A percentile compares a stretch with the other conserved stretches of the same genome.
Evolutionary conservation across 2,797 vertebrate species (phyloP).

Genomic region (Galago senegalensis): DNA sequence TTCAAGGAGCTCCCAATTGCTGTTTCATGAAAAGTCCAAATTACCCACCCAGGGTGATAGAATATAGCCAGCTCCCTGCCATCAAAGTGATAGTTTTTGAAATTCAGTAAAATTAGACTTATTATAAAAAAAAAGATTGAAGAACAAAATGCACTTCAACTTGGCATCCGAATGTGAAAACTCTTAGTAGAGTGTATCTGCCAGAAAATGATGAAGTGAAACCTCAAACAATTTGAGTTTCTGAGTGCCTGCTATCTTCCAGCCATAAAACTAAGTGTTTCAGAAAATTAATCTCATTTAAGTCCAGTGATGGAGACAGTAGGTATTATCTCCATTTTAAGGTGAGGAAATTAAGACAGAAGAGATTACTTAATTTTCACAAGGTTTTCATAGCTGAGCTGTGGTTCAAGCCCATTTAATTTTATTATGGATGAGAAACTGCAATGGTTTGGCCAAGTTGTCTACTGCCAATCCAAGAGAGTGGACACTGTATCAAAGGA

Average conservation of each 20-base stretch:
- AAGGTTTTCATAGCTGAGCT: neutral
- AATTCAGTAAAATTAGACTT: slow-evolving; percentile 7
- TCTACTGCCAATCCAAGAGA: slow-evolving; percentile 6
- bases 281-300: neutral
- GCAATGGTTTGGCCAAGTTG: neutral
- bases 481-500: neutral
- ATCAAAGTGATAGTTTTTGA: neutral
- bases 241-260: neutral
- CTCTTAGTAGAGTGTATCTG: neutral
- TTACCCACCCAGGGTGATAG: neutral
- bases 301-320: neutral
- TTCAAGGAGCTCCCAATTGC: neutral
- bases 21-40: neutral
- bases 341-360: neutral
- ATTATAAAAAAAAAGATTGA: slow-evolving; percentile 25
- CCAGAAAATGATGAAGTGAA: neutral
- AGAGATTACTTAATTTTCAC: neutral
- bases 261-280: neutral
- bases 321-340: neutral
- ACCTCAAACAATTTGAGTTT: neutral
- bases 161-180: neutral
- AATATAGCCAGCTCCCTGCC: neutral
- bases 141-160: slow-evolving; percentile 40
- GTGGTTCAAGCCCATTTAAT: neutral
- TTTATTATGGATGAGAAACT: neutral